Evolutionary conservation across 2,797 vertebrate genomes (phyloP).

Genomic region (Merluccius polli): DNA sequence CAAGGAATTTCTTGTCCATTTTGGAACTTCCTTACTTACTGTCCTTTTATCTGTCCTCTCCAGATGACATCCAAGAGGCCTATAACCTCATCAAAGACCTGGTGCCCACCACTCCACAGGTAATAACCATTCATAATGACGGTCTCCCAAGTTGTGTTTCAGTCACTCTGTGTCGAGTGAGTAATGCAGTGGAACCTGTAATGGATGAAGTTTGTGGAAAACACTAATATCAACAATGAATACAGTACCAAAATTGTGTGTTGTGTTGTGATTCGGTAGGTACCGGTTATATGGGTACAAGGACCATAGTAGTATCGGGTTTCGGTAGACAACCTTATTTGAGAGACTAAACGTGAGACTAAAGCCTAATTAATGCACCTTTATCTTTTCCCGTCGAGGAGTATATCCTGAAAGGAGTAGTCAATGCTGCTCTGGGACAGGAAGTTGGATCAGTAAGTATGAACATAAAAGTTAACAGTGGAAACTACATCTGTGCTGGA

Average conservation of each 20-base stretch:
- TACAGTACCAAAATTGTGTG: too few relatives aligned
- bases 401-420: conserved; percentile 95
- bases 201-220: not conserved
- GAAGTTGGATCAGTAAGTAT: conserved; percentile 90
- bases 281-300: not conserved
- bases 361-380: conserved; percentile 10
- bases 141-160: not conserved
- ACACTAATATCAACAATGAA: too few relatives aligned
- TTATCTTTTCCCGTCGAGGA: conserved; percentile 70
- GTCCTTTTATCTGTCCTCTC: conserved; percentile 28
- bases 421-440: conserved; percentile 93
- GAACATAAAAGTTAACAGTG: conserved; percentile 1
- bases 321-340: not conserved
- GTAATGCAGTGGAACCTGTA: not conserved
- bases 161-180: not conserved
- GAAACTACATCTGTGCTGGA: not conserved
- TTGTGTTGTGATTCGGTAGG: too few relatives aligned
- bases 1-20: not conserved
- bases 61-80: conserved; percentile 95
- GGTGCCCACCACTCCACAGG: conserved; percentile 89
- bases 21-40: not conserved
- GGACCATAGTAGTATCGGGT: not conserved
- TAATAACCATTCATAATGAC: conserved; percentile 46
- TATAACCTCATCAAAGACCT: conserved; percentile 95
- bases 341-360: not conserved